Conservation (phyloP, 2,797 vertebrate species). For the Galaxias olidus region DNA sequence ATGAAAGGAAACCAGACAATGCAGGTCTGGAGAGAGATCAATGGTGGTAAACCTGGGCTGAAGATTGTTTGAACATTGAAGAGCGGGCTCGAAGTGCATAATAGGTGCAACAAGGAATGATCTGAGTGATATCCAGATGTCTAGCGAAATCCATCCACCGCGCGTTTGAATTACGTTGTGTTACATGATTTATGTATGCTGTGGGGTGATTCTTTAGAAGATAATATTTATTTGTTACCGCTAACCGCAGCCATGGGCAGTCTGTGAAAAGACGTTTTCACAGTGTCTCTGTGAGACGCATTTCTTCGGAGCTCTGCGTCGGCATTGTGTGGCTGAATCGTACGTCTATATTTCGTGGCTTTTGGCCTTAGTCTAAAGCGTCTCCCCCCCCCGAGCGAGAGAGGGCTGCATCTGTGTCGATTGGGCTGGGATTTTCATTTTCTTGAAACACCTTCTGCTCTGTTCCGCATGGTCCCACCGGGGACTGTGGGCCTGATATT, state of each 20-base stretch:
- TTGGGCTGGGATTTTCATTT: slow-evolving; percentile 79
- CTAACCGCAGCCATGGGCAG: too few species aligned
- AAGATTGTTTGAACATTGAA: neutral
- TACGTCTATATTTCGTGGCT: slow-evolving; percentile 71
- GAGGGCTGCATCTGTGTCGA: slow-evolving; percentile 76
- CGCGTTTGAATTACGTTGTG: too few species aligned
- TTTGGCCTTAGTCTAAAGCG: slow-evolving; percentile 74
- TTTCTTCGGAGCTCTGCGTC: slow-evolving; percentile 53
- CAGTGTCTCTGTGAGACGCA: slow-evolving; percentile 32
- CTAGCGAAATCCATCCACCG: too few species aligned
- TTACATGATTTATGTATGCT: too few species aligned
- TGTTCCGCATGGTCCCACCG: slow-evolving; percentile 73
- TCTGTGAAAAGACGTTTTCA: slow-evolving; percentile 33
- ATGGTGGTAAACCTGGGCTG: neutral
- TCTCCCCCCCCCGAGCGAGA: slow-evolving; percentile 62
- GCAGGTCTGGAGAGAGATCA: neutral
- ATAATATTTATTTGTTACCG: too few species aligned
- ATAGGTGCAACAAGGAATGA: too few species aligned
- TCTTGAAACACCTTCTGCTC: slow-evolving; percentile 81
- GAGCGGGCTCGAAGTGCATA: too few species aligned
- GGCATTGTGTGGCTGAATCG: slow-evolving; percentile 62
- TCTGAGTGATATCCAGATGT: too few species aligned
- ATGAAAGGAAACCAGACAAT: neutral
- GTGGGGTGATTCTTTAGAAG: too few species aligned
- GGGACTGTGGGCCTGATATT: slow-evolving; percentile 76